Evolutionary conservation across 2,888 invertebrate species (phyloP).

Genomic region (Nephrotoma guestfalica): DNA sequence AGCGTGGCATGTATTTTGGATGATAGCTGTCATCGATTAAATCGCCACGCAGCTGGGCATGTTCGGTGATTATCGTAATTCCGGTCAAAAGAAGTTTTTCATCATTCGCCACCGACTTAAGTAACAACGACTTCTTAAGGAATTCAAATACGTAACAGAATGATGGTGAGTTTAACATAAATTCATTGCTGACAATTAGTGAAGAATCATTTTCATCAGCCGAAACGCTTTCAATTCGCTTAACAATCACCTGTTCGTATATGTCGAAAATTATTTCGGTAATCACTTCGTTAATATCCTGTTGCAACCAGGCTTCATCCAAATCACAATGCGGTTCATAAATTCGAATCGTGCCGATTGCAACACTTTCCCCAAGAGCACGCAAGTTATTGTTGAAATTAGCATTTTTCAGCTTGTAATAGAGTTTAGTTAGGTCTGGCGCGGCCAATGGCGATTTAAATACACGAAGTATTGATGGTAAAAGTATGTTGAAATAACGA

Average conservation of each 20-base stretch:
- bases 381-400: slow-evolving; percentile 35
- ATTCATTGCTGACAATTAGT: slow-evolving; percentile 8
- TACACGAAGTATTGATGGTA: slow-evolving; percentile 28
- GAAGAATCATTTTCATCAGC: slow-evolving; percentile 16
- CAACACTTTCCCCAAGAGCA: slow-evolving; percentile 43
- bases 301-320: slow-evolving; percentile 61
- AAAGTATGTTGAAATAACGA: slow-evolving; percentile 23
- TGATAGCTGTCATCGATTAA: slow-evolving; percentile 36
- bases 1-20: slow-evolving; percentile 65
- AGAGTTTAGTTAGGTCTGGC: slow-evolving; percentile 45
- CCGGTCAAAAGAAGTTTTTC: slow-evolving; percentile 42
- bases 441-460: slow-evolving; percentile 68
- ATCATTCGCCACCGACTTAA: slow-evolving; percentile 34
- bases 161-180: slow-evolving; percentile 42
- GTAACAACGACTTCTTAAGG: slow-evolving; percentile 44
- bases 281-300: slow-evolving; percentile 46
- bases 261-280: slow-evolving; percentile 41
- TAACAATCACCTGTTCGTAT: slow-evolving; percentile 39
- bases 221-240: slow-evolving; percentile 14
- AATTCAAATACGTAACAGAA: slow-evolving; percentile 76
- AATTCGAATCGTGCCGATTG: slow-evolving; percentile 56
- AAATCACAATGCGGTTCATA: slow-evolving; percentile 69
- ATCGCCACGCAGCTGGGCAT: slow-evolving; percentile 48
- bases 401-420: slow-evolving; percentile 41
- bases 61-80: slow-evolving; percentile 52